phyloP scores from a whole-genome alignment of 2,888 invertebrate genomes.

The Hydropsyche betteni region DNA sequence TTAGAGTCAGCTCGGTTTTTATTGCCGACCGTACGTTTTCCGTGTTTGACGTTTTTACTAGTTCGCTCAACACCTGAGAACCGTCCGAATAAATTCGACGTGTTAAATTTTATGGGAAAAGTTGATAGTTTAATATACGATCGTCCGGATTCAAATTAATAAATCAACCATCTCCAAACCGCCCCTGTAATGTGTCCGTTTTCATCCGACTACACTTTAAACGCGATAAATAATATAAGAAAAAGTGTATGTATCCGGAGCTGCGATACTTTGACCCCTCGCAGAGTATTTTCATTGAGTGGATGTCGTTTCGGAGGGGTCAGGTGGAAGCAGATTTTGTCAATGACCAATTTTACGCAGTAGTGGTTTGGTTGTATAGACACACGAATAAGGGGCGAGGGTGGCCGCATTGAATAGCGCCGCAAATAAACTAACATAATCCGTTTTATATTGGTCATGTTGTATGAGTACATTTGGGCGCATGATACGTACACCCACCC shows the following conservation, averaged over 20 bases:
- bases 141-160: conserved; percentile 46
- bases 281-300: conserved; percentile 17
- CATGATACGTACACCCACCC: not conserved
- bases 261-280: conserved; percentile 15
- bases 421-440: conserved; percentile 39
- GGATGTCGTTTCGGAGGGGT: conserved; percentile 14
- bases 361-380: conserved; percentile 24
- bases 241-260: too few relatives aligned
- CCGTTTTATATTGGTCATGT: conserved; percentile 33
- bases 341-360: conserved; percentile 38
- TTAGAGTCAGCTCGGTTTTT: conserved; percentile 38
- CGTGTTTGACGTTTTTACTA: conserved; percentile 51
- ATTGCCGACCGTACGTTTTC: conserved; percentile 46
- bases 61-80: conserved; percentile 51
- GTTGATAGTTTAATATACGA: conserved; percentile 48
- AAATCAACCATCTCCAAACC: conserved; percentile 40
- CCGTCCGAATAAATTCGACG: conserved; percentile 48
- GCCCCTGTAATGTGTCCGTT: too few relatives aligned
- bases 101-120: conserved; percentile 49
- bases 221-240: too few relatives aligned
- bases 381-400: conserved; percentile 34
- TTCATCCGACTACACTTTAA: too few relatives aligned
- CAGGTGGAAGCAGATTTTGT: conserved; percentile 36
- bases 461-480: too few relatives aligned
- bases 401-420: conserved; percentile 26